Evolutionary conservation across 1,140 invertebrate genomes (phyloP), one percentile per base, ranked within the genome.

Genomic region (Nymphalis io): DNA sequence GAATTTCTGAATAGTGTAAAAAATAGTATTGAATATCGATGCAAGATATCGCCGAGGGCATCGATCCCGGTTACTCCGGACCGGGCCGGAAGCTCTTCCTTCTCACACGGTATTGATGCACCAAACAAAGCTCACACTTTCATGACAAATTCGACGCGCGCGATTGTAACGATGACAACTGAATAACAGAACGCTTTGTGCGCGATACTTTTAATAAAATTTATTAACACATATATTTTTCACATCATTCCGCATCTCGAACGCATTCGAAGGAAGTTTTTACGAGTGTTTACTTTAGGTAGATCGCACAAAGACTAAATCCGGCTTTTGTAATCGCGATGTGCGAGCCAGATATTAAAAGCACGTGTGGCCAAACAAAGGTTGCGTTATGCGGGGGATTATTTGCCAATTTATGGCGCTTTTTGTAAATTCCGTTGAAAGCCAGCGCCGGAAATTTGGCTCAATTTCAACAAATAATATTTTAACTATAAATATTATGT

Each of bases 301-400:
- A 59, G 60, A 59, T 57, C 60, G 59, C 39, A 81, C 74, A 81
- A 79, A 79, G 81, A 80, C 76, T 84, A 88, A 91, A 88, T 88
- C 86, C 83, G 77, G 77, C 78, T 82, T 80, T 89, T 89, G 86
- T 88, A 73, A 68, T 74, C 73, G 82, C 80, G 76, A 79, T 81
- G 51, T 55, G 72, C 77, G 62, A 77, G 75, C 76, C 77, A 84
- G 82, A 89, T 88, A 90, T 91, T 91, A 91, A 91, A 90, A 91
- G 89, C 89, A 91, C 88, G 89, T 91, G 89, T 90, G 89, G 87
- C 85, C 89, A 89, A 91, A 91, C 89, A 91, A 91, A 91, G 88
- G 89, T 91, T 87, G 84, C 89, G 88, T 91, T 91, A 89, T 91
- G 89, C 86, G 89, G 89, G 80, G 89, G 89, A 91, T 91, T 91